phyloP scores from a whole-genome alignment of 2,888 invertebrate genomes.

The Ophion slaviceki region DNA sequence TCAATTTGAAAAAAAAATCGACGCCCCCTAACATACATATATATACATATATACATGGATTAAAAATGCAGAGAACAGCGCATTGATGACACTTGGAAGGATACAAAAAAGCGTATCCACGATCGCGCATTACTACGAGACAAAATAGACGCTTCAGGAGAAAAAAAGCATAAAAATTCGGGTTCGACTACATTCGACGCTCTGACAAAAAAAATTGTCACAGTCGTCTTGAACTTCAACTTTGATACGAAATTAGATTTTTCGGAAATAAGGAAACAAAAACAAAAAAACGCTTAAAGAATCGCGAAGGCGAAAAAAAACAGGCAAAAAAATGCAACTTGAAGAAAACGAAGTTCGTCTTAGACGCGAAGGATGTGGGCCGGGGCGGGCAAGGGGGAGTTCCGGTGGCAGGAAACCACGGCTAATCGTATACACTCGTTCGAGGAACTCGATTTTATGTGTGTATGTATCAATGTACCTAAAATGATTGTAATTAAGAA shows the following conservation, averaged over 20 bases:
- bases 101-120: constrained; percentile 3
- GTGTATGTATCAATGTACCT: constrained; percentile 63
- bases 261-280: constrained; percentile 25
- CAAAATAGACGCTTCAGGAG: constrained; percentile 13
- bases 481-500: constrained; percentile 61
- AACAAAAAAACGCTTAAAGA: background rate
- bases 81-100: constrained; percentile 14
- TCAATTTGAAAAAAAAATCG: background rate
- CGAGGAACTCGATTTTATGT: constrained; percentile 41
- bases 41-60: background rate
- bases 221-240: constrained; percentile 28
- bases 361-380: constrained; percentile 12
- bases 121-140: background rate
- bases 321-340: background rate
- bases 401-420: constrained; percentile 32
- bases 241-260: constrained; percentile 56
- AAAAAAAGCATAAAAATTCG: background rate
- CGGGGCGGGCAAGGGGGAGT: constrained; percentile 2
- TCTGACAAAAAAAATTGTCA: constrained; percentile 34
- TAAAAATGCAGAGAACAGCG: background rate
- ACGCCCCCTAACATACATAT: background rate
- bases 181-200: constrained; percentile 35
- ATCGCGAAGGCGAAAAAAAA: background rate
- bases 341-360: constrained; percentile 12
- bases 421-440: constrained; percentile 37